These are phyloP conservation scores for Ophion ventricosus DNA, from an alignment of 2,888 invertebrate genomes.

Conservation along the genomic window DNA sequence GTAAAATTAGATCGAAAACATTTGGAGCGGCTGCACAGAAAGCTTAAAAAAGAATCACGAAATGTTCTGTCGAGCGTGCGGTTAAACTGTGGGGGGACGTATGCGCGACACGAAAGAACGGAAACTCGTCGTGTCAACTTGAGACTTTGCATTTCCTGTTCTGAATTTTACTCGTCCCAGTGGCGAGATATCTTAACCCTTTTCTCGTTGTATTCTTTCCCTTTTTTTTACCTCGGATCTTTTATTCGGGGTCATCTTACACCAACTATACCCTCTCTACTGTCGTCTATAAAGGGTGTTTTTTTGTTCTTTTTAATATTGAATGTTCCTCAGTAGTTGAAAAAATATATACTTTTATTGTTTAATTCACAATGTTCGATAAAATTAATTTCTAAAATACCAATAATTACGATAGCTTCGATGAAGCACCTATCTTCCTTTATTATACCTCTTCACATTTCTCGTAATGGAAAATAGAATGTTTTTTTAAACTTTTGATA, in stretches of 20 bases:
- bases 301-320: no score
- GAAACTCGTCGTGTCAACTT: slow-evolving; percentile 20
- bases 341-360: background rate
- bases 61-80: background rate
- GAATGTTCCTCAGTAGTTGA: no score
- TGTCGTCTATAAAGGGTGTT: background rate
- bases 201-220: slow-evolving; percentile 7
- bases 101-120: slow-evolving; percentile 17
- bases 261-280: background rate
- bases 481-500: no score
- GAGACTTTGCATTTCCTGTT: slow-evolving; percentile 34
- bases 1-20: no score
- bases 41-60: no score
- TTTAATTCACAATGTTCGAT: no score
- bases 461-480: no score
- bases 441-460: no score
- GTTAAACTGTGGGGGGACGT: background rate
- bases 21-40: no score
- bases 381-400: no score
- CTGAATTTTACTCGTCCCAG: slow-evolving; percentile 13
- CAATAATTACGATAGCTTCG: no score
- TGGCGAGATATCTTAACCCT: background rate
- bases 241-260: slow-evolving; percentile 22
- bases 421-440: no score
- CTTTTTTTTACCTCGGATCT: background rate